These are phyloP conservation scores for Drosophila sp. DNA, from an alignment of 1,140 invertebrate species.

Conservation along the genomic window DNA sequence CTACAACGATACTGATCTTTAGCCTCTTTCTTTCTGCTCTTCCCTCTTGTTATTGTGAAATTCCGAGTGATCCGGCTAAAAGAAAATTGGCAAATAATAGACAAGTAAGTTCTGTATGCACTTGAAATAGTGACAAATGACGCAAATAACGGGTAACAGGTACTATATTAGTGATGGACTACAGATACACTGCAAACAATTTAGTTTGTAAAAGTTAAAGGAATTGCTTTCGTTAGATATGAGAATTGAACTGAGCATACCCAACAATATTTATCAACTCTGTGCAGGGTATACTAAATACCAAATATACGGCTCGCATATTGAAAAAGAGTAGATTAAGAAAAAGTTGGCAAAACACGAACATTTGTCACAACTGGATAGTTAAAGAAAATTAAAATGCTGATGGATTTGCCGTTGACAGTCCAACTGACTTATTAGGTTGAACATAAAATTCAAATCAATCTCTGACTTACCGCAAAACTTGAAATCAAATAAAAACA, in stretches of 20 bases:
- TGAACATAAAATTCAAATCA: constrained; percentile 4
- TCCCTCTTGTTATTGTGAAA: constrained; percentile 15
- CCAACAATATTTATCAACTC: not conserved
- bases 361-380: constrained; percentile 5
- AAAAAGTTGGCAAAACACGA: not conserved
- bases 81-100: constrained; percentile 27
- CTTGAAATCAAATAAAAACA: constrained; percentile 6
- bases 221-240: too few relatives aligned
- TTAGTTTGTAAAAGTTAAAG: too few relatives aligned
- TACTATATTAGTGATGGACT: not conserved
- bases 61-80: constrained; percentile 15
- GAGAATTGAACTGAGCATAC: too few relatives aligned
- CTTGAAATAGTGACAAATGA: constrained; percentile 16
- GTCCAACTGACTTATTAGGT: constrained; percentile 3
- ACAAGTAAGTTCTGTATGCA: constrained; percentile 28
- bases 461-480: not conserved
- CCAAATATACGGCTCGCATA: not conserved
- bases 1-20: constrained; percentile 31
- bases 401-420: constrained; percentile 8
- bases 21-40: constrained; percentile 2
- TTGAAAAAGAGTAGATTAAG: not conserved
- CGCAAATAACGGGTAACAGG: constrained; percentile 13
- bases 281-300: not conserved
- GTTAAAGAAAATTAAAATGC: constrained; percentile 7
- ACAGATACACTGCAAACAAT: not conserved